Base-by-base conservation (phyloP, 2,113 vertebrate species). In the Chloroceryle aenea region DNA sequence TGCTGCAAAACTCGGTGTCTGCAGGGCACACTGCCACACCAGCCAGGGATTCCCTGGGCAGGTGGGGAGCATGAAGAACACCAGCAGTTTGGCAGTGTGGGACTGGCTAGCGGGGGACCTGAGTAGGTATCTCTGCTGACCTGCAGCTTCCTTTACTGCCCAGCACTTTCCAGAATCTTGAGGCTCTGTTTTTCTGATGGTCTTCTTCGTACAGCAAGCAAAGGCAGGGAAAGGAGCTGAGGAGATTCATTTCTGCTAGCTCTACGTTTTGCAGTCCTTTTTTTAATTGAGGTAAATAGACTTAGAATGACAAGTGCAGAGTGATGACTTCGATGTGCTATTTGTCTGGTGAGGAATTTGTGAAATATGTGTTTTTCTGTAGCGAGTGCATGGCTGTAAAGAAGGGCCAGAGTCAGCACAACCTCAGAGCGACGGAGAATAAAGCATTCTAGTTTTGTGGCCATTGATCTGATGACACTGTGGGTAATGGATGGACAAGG, bases 341-440 rank as follows among this genome's bases (percentile, higher is more conserved):
- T 96, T 96, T 95, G 75, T 96, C 94, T 97, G 56, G 93, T 90
- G 87, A 86, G 94, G 90, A 85, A 83, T 93, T 94, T 94, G 92
- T 96, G 93, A 96, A 97, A 96, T 96, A 97, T 96, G 94, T 97
- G 96, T 94, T 96, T 97, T 96, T 97, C 93, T 93, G 95, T 85
- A 85, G 81, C 82, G 81, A 89, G 85, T 80, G 93, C 89, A 94
- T 79, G 91, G 87, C 71, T 93, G 94, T 96, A 97, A 96, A 97
- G 95, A 96, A 97, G 97, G 96, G 71, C 95, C 95, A 94, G 91
- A 96, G 92, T 97, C 96, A 95, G 95, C 95, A 95, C 90, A 96
- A 96, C 92, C 97, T 95, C 95, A 95, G 91, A 96, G 92, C 47
- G 10, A 93, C 82, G 85, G 83, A 93, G 97, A 97, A 96, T 97